phyloP scores from a whole-genome alignment of 2,797 vertebrate species.

The Tenualosa thibaudeaui region DNA sequence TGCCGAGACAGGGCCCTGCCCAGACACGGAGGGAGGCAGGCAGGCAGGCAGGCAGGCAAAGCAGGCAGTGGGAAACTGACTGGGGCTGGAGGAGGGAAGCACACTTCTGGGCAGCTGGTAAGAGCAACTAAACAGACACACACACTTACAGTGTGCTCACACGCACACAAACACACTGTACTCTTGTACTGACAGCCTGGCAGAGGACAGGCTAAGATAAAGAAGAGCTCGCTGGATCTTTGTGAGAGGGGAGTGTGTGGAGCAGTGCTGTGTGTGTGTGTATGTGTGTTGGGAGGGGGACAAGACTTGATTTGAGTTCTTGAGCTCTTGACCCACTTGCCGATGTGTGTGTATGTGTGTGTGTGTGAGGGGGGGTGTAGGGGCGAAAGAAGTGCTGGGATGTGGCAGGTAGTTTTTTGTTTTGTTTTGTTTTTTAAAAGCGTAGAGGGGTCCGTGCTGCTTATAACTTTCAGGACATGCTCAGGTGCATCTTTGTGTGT shows the following conservation, averaged over 20 bases:
- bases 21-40: conserved; percentile 74
- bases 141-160: conserved; percentile 5
- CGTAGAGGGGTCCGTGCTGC: neutral
- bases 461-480: neutral
- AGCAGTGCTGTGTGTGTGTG: neutral
- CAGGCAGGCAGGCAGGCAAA: conserved; percentile 65
- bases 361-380: conserved; percentile 49
- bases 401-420: neutral
- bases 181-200: conserved; percentile 18
- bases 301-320: conserved; percentile 68
- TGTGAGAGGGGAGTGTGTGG: neutral
- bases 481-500: neutral
- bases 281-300: conserved; percentile 32
- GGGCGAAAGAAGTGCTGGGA: conserved; percentile 45
- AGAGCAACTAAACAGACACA: conserved; percentile 60
- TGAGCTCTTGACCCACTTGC: conserved; percentile 78
- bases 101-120: conserved; percentile 74
- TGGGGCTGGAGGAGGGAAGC: conserved; percentile 2
- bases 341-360: conserved; percentile 55
- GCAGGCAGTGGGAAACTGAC: conserved; percentile 31
- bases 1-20: conserved; percentile 65
- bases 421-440: neutral
- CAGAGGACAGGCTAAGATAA: conserved; percentile 1
- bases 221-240: conserved; percentile 4
- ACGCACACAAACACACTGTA: conserved; percentile 29